Percentiles rank a stretch among this genome's conserved stretches.
These are phyloP conservation scores for Syngnathus rostellatus DNA, from an alignment of 2,797 vertebrate species.

Conservation along the genomic window DNA sequence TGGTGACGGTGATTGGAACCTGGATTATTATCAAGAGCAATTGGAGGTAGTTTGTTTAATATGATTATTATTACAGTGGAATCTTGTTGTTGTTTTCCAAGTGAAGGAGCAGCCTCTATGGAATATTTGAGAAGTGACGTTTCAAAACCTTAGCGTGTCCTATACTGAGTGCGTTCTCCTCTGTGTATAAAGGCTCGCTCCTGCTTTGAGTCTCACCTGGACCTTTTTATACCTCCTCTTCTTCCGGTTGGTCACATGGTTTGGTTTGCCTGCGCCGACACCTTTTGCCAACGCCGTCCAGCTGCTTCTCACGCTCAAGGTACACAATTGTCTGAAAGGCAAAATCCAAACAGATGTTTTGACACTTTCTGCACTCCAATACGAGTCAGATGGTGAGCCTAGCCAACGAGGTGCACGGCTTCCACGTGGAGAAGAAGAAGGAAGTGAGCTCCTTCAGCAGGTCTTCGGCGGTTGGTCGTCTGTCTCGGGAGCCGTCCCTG, in stretches of 20 bases:
- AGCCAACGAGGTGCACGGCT: conserved; percentile 80
- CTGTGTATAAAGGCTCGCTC: conserved; percentile 67
- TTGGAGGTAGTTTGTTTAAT: conserved; percentile 66
- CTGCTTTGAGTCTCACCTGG: conserved; percentile 77
- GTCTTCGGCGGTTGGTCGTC: conserved; percentile 60
- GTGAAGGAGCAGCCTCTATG: no score
- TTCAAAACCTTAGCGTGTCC: no score
- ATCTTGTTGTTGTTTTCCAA: no score
- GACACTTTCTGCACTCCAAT: background rate
- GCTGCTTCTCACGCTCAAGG: conserved; percentile 85
- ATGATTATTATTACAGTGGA: no score
- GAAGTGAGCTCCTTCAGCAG: conserved; percentile 74
- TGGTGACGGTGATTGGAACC: conserved; percentile 79
- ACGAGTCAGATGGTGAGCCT: conserved; percentile 81
- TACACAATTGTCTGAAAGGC: conserved; percentile 22
- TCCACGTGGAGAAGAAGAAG: conserved; percentile 73
- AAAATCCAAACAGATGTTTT: background rate
- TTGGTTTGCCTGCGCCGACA: conserved; percentile 73
- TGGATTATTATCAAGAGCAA: conserved; percentile 80
- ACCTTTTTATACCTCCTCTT: conserved; percentile 88
- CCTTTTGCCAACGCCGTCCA: conserved; percentile 86
- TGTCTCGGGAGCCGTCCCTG: conserved; percentile 73
- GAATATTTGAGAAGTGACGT: no score
- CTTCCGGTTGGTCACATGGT: conserved; percentile 72
- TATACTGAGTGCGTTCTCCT: background rate